Evolutionary conservation across 2,113 vertebrate species (phyloP), one percentile per base, ranked within the genome.

Genomic region (Phalacrocorax aristotelis): DNA sequence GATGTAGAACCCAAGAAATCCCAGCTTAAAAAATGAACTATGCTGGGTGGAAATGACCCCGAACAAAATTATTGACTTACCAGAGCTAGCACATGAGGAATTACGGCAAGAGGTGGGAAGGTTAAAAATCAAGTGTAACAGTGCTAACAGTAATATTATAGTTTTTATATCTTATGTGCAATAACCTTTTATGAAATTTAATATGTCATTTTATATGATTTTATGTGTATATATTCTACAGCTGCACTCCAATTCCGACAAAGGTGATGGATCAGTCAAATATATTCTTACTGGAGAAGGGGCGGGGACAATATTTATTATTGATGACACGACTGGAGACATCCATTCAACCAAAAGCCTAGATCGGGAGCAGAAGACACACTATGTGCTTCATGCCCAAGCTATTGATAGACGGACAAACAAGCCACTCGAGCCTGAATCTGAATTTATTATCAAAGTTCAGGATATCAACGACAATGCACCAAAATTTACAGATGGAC

Each of bases 391-490:
- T 87, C 99, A 99, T 16, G 99, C 99, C 14, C 99, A 99, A 89
- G 99, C 99, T 55, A 98, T 99, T 91, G 99, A 99, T 85, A 98
- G 99, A 95, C 83, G 99, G 97, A 99, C 99, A 51, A 99, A 99
- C 96, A 99, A 99, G 90, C 99, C 99, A 15, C 98, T 99, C 4
- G 99, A 99, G 83, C 99, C 99, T 7, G 99, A 99, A 97, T 99
- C 99, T 1, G 99, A 99, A 93, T 99, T 99, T 95, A 99, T 99
- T 97, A 99, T 99, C 98, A 99, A 99, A 98, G 99, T 99, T 11
- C 99, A 99, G 93, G 99, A 99, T 92, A 99, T 99, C 98, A 99
- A 99, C 7, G 99, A 99, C 97, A 99, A 99, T 23, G 99, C 99
- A 21, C 99, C 99, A 23, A 99, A 98, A 96, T 99, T 99, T 97